These are phyloP conservation scores for Crossocerus cetratus DNA, from an alignment of 2,888 invertebrate species.

Conservation along the genomic window DNA sequence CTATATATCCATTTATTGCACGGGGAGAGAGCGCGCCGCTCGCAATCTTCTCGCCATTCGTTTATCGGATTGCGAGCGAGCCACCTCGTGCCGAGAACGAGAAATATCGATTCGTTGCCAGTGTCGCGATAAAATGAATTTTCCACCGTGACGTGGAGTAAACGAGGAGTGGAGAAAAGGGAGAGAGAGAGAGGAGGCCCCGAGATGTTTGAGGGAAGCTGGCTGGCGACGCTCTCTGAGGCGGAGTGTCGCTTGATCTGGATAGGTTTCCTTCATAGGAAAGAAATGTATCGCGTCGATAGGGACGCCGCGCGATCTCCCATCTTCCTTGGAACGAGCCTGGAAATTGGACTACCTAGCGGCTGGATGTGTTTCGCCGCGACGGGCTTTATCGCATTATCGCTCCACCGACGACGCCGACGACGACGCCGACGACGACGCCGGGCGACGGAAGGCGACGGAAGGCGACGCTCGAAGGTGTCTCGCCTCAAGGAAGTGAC, in stretches of 20 bases:
- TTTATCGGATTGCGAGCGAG: constrained; percentile 56
- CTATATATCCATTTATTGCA: constrained; percentile 51
- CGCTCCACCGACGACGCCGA: constrained; percentile 22
- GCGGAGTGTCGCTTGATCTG: constrained; percentile 26
- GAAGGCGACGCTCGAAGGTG: neutral
- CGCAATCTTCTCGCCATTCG: constrained; percentile 58
- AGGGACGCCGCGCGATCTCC: neutral
- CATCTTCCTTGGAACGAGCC: constrained; percentile 22
- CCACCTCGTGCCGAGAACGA: constrained; percentile 39
- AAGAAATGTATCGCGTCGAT: constrained; percentile 33
- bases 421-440: constrained; percentile 22
- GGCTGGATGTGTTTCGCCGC: constrained; percentile 19
- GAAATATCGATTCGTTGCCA: constrained; percentile 56
- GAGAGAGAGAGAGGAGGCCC: neutral
- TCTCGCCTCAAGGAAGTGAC: constrained; percentile 30
- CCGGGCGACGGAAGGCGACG: constrained; percentile 9
- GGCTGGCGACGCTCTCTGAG: neutral
- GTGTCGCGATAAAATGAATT: constrained; percentile 60
- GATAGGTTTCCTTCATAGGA: constrained; percentile 41
- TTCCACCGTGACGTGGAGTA: constrained; percentile 43
- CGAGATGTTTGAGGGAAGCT: too few species aligned
- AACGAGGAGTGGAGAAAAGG: constrained; percentile 26
- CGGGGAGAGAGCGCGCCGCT: constrained; percentile 27
- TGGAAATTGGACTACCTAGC: constrained; percentile 35
- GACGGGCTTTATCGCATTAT: constrained; percentile 39